A percentile compares a stretch with the other conserved stretches of the same genome.
These are phyloP conservation scores for Narcine bancroftii DNA, from an alignment of 2,113 vertebrate species.

Conservation along the genomic window DNA sequence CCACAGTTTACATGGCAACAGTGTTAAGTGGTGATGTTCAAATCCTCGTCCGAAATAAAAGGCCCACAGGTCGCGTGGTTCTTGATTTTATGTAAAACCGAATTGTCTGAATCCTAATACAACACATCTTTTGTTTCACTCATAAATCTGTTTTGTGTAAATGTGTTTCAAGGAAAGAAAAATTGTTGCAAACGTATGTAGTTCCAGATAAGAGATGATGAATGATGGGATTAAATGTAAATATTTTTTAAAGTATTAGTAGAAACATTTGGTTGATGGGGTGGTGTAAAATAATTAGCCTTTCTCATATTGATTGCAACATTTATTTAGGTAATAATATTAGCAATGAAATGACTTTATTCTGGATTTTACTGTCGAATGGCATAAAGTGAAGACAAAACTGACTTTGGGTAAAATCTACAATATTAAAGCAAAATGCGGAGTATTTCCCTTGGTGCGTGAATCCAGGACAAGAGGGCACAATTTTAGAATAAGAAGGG, in stretches of 20 bases:
- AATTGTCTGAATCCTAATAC: conserved; percentile 7
- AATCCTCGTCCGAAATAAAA: not conserved
- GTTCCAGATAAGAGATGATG: too few relatives aligned
- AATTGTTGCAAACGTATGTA: not conserved
- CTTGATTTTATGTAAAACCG: not conserved
- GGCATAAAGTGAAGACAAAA: not conserved
- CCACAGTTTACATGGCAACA: not conserved
- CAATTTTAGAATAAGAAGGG: too few relatives aligned
- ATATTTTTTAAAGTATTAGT: not conserved
- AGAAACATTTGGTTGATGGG: not conserved
- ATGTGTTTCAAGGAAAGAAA: not conserved
- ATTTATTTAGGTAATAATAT: not conserved
- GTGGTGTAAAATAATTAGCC: not conserved
- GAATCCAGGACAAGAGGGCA: too few relatives aligned
- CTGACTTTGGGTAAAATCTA: not conserved
- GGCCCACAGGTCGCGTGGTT: not conserved
- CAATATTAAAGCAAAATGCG: not conserved
- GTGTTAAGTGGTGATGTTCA: not conserved
- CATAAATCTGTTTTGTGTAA: not conserved
- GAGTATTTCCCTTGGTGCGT: too few relatives aligned
- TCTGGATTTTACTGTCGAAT: not conserved
- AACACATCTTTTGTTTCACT: conserved; percentile 25
- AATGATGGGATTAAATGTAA: not conserved
- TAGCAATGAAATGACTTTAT: not conserved
- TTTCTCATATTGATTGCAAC: not conserved